Conservation (phyloP, 2,797 vertebrate genomes). For the Momotus momota region DNA sequence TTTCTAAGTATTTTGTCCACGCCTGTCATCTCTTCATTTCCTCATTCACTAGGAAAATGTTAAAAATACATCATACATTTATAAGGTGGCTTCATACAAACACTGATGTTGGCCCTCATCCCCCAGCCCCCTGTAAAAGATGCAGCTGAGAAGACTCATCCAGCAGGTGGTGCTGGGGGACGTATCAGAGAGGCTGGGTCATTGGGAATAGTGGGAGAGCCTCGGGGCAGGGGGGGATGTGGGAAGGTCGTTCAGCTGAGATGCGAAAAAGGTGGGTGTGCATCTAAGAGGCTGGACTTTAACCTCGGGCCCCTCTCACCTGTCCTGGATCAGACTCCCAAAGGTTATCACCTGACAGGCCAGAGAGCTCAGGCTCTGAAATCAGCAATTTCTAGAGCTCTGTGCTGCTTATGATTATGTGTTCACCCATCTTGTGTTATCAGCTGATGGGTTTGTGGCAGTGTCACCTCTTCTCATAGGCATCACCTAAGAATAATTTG, state of each 20-base stretch:
- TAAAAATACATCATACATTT: background rate
- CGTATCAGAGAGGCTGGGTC: background rate
- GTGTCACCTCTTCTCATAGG: background rate
- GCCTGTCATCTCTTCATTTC: background rate
- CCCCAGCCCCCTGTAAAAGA: background rate
- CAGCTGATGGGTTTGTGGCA: background rate
- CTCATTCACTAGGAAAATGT: background rate
- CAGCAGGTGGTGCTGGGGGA: background rate
- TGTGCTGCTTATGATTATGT: background rate
- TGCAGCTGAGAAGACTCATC: background rate
- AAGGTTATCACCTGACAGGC: background rate
- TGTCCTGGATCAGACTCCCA: background rate
- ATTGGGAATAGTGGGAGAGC: background rate
- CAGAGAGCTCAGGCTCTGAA: background rate
- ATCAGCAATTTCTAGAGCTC: background rate
- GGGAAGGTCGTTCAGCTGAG: background rate
- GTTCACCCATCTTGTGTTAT: background rate
- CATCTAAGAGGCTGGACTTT: background rate
- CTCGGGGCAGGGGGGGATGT: background rate
- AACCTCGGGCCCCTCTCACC: background rate
- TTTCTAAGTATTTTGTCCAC: background rate
- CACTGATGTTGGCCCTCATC: background rate
- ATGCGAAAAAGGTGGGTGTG: background rate
- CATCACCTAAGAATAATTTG: background rate
- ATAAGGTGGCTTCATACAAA: background rate